Evolutionary conservation across 2,113 vertebrate genomes (phyloP), one percentile per base, ranked within the genome.

Genomic region (Burhinus bistriatus): DNA sequence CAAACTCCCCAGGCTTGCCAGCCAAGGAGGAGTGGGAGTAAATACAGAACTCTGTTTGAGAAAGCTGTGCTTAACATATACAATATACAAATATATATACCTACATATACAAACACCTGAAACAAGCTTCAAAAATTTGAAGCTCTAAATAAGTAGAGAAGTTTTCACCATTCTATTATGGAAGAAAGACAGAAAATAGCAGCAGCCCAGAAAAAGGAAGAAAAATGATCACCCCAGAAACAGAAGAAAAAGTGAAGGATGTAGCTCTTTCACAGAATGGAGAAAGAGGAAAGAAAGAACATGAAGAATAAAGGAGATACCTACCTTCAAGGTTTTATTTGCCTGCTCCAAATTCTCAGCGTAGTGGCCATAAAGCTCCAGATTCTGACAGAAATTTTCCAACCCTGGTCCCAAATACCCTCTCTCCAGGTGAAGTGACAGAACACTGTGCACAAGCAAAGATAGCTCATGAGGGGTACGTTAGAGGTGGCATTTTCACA

Each of bases 331-430:
- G 44, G 96, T 96, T 95, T 98, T 98, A 81, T 83, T 96, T 90
- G 99, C 98, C 8, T 95, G 96, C 36, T 99, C 98, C 68, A 99
- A 97, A 86, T 99, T 99, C 97, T 99, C 99, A 82, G 98, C 98
- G 18, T 99, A 99, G 3, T 92, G 96, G 40, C 91, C 97, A 92
- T 99, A 99, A 93, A 98, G 96, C 65, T 98, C 97, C 72, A 99
- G 91, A 62, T 98, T 98, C 66, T 95, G 95, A 91, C 98, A 99
- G 97, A 99, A 99, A 62, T 97, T 92, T 54, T 99, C 98, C 26
- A 99, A 86, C 20, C 99, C 99, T 21, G 30, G 54, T 13, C 97
- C 99, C 84, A 99, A 80, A 78, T 98, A 97, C 10, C 98, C 98
- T 44, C 97, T 98, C 94, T 99, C 99, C 95, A 99, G 90, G 80